Evolutionary conservation across 1,140 invertebrate genomes (phyloP), one percentile per base, ranked within the genome.

Genomic region (Drosophila setifemur): DNA sequence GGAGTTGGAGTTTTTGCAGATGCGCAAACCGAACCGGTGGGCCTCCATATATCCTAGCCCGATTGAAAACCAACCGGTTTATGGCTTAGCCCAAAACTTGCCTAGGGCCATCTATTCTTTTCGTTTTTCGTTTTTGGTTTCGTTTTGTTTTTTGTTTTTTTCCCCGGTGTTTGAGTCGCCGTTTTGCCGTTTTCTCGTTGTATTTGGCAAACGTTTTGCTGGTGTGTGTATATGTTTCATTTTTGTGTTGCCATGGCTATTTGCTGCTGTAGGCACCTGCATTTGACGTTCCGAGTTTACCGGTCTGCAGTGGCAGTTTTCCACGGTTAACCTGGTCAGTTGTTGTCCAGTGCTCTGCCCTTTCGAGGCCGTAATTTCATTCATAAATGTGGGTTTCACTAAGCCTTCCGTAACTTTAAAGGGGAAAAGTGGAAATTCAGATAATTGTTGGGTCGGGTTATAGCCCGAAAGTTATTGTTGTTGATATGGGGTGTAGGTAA

Each of bases 221-320:
- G 37, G 12, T 49, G 16, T 39, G n/a, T n/a, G n/a, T n/a, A n/a
- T n/a, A n/a, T n/a, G n/a, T n/a, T n/a, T n/a, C n/a, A n/a, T 54
- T 39, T 47, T 72, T 50, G 61, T 76, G 58, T 48, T 67, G 28
- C 43, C 55, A 61, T 55, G 44, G 44, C 12, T 58, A 25, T 16
- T n/a, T 58, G 63, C 29, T 53, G 55, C 71, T 64, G 57, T 49
- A 81, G 68, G 75, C 79, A 82, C 78, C 79, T 83, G 78, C 69
- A 66, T 48, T 66, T 82, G 78, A 82, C 79, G 75, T 85, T 61
- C 54, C 25, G 48, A 42, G 55, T 77, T 82, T 73, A 67, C 74
- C 55, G 55, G 70, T 71, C 53, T 69, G 63, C 69, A 78, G 52
- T 67, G 47, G 48, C 47, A 68, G 23, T 69, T 60, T 60, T 67